Evolutionary conservation across 1,140 invertebrate genomes (phyloP), one percentile per base, ranked within the genome.

Genomic region (Agrypnia vestita): DNA sequence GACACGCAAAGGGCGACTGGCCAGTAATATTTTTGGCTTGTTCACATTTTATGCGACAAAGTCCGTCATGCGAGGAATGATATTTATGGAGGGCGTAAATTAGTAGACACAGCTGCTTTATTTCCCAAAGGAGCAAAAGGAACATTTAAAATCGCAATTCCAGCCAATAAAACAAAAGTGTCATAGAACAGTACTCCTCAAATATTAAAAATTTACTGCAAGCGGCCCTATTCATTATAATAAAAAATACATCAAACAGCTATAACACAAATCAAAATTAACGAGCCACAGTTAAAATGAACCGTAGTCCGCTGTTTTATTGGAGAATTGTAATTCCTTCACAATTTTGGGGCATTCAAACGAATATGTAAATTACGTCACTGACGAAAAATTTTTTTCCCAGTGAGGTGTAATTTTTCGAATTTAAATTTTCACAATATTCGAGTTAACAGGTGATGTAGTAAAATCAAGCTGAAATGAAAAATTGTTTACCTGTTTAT

Each of bases 151-250:
- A 46, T 67, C 44, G 62, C 43, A 44, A 67, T 67, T 67, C 49
- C 71, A 12, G n/a, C 49, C 71, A 73, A 73, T 55, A 73, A 35
- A 73, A 73, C 21, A 73, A 43, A 49, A 49, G 15, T 1, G 49
- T 4, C 15, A 53, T 55, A n/a, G 21, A 35, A 44, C 53, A 11
- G 12, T 15, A 12, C 71, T 19, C 3, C 46, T 25, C 47, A 12
- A 53, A n/a, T 71, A 46, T 21, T 71, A n/a, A 35, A 71, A 78
- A 77, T 77, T 67, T 49, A 55, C 17, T 67, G 13, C 12, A 46
- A 67, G n/a, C 25, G 8, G 11, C 25, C 13, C 12, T 51, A 15
- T 1, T 13, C 49, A 15, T 51, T 51, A 51, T 13, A 15, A 51
- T 51, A 13, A 51, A 13, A 13, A 15, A 13, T 51, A 13, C n/a